Percentiles rank a stretch among this genome's conserved stretches.
Evolutionary conservation across 2,113 vertebrate genomes (phyloP).

Genomic region (Nymphicus hollandicus): DNA sequence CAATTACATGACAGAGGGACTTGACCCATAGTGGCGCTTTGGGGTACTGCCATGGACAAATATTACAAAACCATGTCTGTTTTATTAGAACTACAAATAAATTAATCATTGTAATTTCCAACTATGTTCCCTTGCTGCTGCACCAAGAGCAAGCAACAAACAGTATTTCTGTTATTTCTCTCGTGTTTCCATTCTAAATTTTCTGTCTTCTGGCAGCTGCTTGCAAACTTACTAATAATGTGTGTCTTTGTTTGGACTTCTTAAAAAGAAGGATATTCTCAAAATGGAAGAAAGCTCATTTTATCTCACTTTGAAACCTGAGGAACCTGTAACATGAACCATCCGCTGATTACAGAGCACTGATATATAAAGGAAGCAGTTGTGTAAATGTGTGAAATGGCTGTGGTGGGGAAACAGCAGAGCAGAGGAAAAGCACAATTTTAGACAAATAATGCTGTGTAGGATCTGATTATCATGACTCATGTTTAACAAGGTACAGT

Average conservation of each 20-base stretch:
- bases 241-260: conserved; percentile 64
- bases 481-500: not conserved
- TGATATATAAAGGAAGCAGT: conserved; percentile 48
- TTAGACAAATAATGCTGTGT: not conserved
- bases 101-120: conserved; percentile 62
- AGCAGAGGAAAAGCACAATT: conserved; percentile 19
- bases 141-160: conserved; percentile 61
- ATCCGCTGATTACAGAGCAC: conserved; percentile 60
- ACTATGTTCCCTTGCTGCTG: conserved; percentile 39
- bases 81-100: conserved; percentile 70
- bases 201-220: conserved; percentile 69
- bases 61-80: conserved; percentile 45
- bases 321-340: conserved; percentile 74
- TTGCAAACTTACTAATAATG: conserved; percentile 61
- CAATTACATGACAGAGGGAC: not conserved
- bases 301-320: conserved; percentile 72
- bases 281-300: conserved; percentile 73
- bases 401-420: not conserved
- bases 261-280: conserved; percentile 66
- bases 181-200: conserved; percentile 60
- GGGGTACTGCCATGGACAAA: not conserved
- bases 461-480: not conserved
- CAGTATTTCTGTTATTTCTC: conserved; percentile 59
- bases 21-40: not conserved
- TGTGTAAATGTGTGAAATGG: conserved; percentile 36